Base-by-base conservation (phyloP, 2,797 vertebrate species). In the Borostomias antarcticus region DNA sequence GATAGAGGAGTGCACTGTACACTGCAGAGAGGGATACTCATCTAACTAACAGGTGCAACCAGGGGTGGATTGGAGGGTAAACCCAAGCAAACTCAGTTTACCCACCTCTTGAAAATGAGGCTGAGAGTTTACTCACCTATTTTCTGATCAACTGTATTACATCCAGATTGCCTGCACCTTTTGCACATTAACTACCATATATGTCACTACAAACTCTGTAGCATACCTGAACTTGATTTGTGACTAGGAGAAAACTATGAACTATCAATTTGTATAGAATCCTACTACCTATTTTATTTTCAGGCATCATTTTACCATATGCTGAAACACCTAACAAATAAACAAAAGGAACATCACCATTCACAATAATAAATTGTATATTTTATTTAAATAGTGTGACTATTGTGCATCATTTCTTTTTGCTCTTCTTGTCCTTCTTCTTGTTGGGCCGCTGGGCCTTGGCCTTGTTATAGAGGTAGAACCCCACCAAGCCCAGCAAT, bases 351-450 rank as follows among this genome's bases (percentile, higher is more conserved):
- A 64, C n/a, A 76, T 13, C 57, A 61, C 28, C 75, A 45, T 58
- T 52, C 33, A 80, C 53, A 75, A 66, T 26, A 21, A 5, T 4
- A 33, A 13, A 10, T 48, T 59, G 62, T 59, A 30, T 50, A 59
- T 75, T 88, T 88, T 92, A 91, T 91, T 92, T 91, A 91, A 92
- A 92, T 90, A 92, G 67, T 79, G 82, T 50, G 75, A 70, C 75
- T 51, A 60, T 68, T 60, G 17, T 54, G 76, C 54, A 78, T 95
- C 91, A 98, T 95, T 98, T 98, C 89, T 94, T 98, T 91, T 98
- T 99, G 89, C 89, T 96, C 88, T 94, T 95, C 91, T 96, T 98
- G 64, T 98, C 97, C 83, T 98, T 97, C 90, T 96, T 98, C 91
- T 96, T 98, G 90, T 89, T 90, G 1, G 92, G 72, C 72, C 88